These are phyloP conservation scores for Zygothrica quintamaculata DNA, from an alignment of 2,888 invertebrate species.

Conservation along the genomic window DNA sequence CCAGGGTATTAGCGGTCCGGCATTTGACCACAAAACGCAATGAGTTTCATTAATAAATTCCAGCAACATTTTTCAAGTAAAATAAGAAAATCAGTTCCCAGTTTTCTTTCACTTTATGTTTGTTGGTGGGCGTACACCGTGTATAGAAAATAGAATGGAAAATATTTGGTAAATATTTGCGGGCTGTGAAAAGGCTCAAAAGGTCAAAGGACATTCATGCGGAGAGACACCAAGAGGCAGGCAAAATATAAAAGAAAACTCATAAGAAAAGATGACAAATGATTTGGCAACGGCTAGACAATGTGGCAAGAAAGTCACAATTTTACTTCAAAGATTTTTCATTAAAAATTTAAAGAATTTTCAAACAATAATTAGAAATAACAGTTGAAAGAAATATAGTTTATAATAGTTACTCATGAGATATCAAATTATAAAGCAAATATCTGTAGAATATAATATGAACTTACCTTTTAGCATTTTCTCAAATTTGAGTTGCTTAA, in stretches of 20 bases:
- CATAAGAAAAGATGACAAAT: constrained; percentile 51
- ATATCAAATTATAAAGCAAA: no score
- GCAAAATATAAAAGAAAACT: constrained; percentile 8
- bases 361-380: no score
- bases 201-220: constrained; percentile 42
- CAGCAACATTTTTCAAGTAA: constrained; percentile 46
- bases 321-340: no score
- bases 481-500: no score
- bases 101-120: no score
- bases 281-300: constrained; percentile 50
- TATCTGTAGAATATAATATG: no score
- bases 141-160: constrained; percentile 53
- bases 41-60: constrained; percentile 81
- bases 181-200: constrained; percentile 26
- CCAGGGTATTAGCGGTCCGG: constrained; percentile 45
- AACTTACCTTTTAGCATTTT: no score
- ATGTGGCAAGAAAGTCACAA: constrained; percentile 30
- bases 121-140: constrained; percentile 59
- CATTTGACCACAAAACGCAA: constrained; percentile 44
- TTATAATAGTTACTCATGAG: no score
- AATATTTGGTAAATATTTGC: constrained; percentile 82
- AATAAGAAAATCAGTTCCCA: constrained; percentile 2
- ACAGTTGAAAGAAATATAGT: no score
- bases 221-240: constrained; percentile 20
- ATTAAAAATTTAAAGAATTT: no score